These are phyloP conservation scores for Orthosia gothica DNA, from an alignment of 2,888 invertebrate species.

Conservation along the genomic window DNA sequence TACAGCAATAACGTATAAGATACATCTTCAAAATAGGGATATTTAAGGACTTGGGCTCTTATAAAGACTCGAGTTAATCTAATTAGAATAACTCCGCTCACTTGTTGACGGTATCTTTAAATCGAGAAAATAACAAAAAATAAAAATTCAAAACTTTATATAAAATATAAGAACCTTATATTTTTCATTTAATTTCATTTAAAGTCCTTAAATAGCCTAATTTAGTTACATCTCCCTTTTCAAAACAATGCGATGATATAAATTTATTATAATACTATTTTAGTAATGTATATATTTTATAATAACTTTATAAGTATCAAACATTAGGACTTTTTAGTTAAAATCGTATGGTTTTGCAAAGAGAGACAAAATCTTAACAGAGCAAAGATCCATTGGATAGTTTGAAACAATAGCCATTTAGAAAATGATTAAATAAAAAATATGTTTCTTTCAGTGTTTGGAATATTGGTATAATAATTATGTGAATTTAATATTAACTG, in stretches of 20 bases:
- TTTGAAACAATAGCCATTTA: conserved; percentile 12
- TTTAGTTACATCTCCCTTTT: conserved; percentile 37
- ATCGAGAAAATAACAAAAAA: no score
- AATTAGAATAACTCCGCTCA: neutral
- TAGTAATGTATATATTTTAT: conserved; percentile 16
- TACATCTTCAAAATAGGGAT: conserved; percentile 30
- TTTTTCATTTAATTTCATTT: neutral
- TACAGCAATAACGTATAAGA: conserved; percentile 47
- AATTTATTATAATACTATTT: conserved; percentile 7
- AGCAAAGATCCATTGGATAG: conserved; percentile 18
- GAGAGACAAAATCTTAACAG: conserved; percentile 28
- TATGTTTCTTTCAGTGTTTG: no score
- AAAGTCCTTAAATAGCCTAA: conserved; percentile 21
- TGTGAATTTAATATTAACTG: no score
- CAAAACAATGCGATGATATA: conserved; percentile 47
- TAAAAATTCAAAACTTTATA: no score
- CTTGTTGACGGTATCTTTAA: no score
- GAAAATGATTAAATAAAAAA: no score
- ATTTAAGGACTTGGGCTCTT: neutral
- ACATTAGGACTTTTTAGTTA: conserved; percentile 27
- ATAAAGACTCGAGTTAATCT: neutral
- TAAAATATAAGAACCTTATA: no score
- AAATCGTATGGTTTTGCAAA: conserved; percentile 61
- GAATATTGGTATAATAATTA: no score
- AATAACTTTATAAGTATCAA: conserved; percentile 41